Percentiles rank a stretch among this genome's conserved stretches.
These are phyloP conservation scores for Mesorhabditis spiculigera DNA, from an alignment of 2,888 invertebrate species.

Conservation along the genomic window DNA sequence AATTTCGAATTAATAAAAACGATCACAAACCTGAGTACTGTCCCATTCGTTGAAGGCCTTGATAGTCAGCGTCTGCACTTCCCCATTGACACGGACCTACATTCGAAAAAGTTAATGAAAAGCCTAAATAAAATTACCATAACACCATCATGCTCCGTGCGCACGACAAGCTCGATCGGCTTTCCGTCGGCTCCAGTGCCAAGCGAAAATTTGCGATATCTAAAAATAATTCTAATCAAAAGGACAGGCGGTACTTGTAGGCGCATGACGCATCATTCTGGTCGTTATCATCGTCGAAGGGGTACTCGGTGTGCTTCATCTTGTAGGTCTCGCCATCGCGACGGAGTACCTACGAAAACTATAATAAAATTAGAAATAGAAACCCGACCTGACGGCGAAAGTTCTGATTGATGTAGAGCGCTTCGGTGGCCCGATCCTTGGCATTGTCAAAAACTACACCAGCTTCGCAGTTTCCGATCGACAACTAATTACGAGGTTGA, in stretches of 20 bases:
- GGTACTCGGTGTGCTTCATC: constrained; percentile 27
- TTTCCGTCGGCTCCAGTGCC: constrained; percentile 78
- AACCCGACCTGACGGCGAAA: constrained; percentile 88
- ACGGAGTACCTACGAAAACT: constrained; percentile 20
- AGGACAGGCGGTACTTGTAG: constrained; percentile 32
- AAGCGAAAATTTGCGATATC: constrained; percentile 90
- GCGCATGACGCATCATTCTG: constrained; percentile 37
- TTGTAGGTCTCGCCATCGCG: constrained; percentile 30
- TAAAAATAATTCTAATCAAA: constrained; percentile 28
- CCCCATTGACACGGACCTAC: constrained; percentile 69
- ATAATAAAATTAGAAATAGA: not conserved
- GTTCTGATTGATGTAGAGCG: constrained; percentile 98
- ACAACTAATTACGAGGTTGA: too few species aligned
- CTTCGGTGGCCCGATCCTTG: constrained; percentile 78
- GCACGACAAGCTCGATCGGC: constrained; percentile 71
- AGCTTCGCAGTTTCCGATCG: too few species aligned
- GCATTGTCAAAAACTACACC: too few species aligned
- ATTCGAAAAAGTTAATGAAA: too few species aligned
- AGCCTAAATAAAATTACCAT: constrained; percentile 60
- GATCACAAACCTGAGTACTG: constrained; percentile 68
- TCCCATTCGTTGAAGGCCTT: constrained; percentile 99
- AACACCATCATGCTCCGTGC: constrained; percentile 96
- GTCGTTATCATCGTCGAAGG: constrained; percentile 52
- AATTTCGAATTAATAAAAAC: constrained; percentile 22
- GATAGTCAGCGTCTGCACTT: constrained; percentile 81